These are phyloP conservation scores for Aculops lycopersici DNA, from an alignment of 1,140 invertebrate genomes.

Conservation along the genomic window DNA sequence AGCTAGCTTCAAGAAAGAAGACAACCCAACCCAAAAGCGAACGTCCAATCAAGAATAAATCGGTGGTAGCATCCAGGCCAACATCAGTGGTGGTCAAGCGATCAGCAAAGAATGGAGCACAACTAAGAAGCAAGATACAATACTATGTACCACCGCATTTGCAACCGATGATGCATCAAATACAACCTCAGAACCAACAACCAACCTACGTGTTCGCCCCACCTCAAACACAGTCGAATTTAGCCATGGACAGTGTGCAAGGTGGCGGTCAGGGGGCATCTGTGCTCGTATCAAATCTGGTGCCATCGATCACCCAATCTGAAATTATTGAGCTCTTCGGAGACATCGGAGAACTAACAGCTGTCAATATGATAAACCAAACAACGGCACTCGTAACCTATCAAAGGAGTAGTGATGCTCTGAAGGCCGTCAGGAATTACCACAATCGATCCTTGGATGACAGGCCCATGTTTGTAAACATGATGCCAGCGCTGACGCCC, in stretches of 20 bases:
- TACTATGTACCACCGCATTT: too few relatives aligned
- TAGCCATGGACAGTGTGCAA: background rate
- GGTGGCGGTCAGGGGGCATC: background rate
- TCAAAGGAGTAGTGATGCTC: conserved; percentile 42
- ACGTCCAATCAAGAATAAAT: too few relatives aligned
- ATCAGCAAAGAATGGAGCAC: too few relatives aligned
- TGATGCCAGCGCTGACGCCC: too few relatives aligned
- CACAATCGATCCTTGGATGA: conserved; percentile 61
- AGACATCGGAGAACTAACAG: conserved; percentile 49
- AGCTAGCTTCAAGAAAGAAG: too few relatives aligned
- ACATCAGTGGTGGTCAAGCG: too few relatives aligned
- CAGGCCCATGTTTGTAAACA: conserved; percentile 27
- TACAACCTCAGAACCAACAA: too few relatives aligned
- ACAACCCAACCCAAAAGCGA: too few relatives aligned
- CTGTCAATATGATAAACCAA: conserved; percentile 42
- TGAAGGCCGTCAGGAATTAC: conserved; percentile 56
- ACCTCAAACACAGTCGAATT: background rate
- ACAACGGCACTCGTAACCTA: conserved; percentile 67
- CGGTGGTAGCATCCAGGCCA: too few relatives aligned
- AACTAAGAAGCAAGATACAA: too few relatives aligned
- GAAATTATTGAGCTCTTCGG: conserved; percentile 40
- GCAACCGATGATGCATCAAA: too few relatives aligned
- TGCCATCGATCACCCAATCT: conserved; percentile 1
- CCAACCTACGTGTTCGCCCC: background rate
- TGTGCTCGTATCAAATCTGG: conserved; percentile 3